Conservation (phyloP, 2,113 vertebrate species). For the Scartelaos histophorus region DNA sequence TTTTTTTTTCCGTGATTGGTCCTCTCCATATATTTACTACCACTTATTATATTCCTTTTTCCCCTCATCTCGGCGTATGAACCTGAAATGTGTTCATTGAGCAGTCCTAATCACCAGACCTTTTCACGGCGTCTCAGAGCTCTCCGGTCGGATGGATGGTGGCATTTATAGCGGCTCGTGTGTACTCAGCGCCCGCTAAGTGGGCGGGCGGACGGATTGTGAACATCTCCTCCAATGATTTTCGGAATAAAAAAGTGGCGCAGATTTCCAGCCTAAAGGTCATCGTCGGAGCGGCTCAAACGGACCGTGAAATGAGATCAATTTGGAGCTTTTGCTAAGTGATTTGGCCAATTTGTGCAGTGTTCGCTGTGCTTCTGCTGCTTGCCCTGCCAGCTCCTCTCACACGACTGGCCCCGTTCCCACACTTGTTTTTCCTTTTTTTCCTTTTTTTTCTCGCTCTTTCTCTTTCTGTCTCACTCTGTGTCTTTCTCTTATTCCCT, state of each 20-base stretch:
- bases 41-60: neutral
- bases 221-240: conserved; percentile 11
- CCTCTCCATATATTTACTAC: neutral
- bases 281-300: conserved; percentile 11
- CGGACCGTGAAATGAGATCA: neutral
- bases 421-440: neutral
- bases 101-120: neutral
- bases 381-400: neutral
- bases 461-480: neutral
- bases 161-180: conserved; percentile 4
- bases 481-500: too few species aligned
- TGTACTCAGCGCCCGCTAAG: conserved; percentile 8
- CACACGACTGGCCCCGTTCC: conserved; percentile 12
- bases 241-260: neutral
- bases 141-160: conserved; percentile 2
- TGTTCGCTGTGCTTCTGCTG: conserved; percentile 5
- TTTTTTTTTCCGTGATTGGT: neutral
- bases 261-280: conserved; percentile 27
- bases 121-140: neutral
- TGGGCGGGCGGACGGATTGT: conserved; percentile 14
- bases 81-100: neutral
- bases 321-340: conserved; percentile 7
- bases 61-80: neutral
- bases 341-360: conserved; percentile 4
- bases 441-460: neutral